Evolutionary conservation across 2,797 vertebrate species (phyloP).

Genomic region (Clarias pachynema): DNA sequence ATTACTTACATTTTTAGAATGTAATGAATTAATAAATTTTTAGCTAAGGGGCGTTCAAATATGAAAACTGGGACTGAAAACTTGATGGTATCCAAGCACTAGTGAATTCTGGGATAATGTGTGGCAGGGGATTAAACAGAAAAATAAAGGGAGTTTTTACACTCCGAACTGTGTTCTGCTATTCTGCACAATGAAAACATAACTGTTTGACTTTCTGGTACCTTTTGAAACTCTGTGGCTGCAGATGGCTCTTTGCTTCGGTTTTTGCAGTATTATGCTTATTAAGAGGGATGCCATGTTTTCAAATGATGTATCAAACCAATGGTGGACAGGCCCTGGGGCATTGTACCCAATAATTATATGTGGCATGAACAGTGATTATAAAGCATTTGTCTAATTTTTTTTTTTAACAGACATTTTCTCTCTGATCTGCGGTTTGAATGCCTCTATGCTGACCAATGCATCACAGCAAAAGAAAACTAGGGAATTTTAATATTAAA

Average conservation of each 20-base stretch:
- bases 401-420: not conserved
- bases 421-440: not conserved
- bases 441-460: not conserved
- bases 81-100: too few relatives aligned
- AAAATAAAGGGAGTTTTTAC: too few relatives aligned
- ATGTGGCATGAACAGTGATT: not conserved
- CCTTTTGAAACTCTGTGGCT: not conserved
- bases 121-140: too few relatives aligned
- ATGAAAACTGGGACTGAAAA: too few relatives aligned
- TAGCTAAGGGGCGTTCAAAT: too few relatives aligned
- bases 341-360: not conserved
- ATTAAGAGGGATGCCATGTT: not conserved
- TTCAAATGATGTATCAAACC: conserved; percentile 4
- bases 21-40: too few relatives aligned
- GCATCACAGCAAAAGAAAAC: not conserved
- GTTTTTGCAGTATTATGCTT: conserved; percentile 20
- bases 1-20: not conserved
- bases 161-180: too few relatives aligned
- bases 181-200: too few relatives aligned
- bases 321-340: not conserved
- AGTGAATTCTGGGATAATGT: too few relatives aligned
- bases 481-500: not conserved
- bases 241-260: conserved; percentile 1
- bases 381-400: not conserved
- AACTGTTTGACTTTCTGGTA: not conserved